Evolutionary conservation across 2,113 vertebrate species (phyloP).

Genomic region (Gnathonemus longibarbis): DNA sequence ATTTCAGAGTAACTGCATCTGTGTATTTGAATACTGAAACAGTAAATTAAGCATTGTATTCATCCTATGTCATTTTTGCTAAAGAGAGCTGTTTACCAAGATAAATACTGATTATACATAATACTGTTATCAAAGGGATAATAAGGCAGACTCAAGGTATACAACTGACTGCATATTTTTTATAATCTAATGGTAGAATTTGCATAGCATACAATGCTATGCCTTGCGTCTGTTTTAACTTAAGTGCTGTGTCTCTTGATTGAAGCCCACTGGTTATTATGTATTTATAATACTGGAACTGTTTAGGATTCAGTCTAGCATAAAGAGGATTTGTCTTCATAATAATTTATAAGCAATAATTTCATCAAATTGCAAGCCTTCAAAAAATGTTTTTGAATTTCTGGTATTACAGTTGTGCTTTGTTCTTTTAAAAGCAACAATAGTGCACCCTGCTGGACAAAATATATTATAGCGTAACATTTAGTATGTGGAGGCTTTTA

Average conservation of each 20-base stretch:
- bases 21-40: not conserved
- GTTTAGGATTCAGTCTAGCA: not conserved
- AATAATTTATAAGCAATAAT: not conserved
- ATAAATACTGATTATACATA: not conserved
- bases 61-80: not conserved
- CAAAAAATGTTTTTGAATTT: not conserved
- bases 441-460: constrained; percentile 2
- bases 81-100: not conserved
- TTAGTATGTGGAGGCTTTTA: not conserved
- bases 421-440: not conserved
- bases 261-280: not conserved
- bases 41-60: not conserved
- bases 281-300: not conserved
- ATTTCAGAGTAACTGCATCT: not conserved
- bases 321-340: not conserved
- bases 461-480: not conserved
- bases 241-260: not conserved
- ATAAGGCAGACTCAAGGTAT: not conserved
- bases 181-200: not conserved
- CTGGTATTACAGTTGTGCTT: not conserved
- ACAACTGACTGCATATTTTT: not conserved
- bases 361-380: not conserved
- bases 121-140: not conserved
- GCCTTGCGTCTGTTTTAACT: not conserved
- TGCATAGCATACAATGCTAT: not conserved